phyloP scores from a whole-genome alignment of 2,888 invertebrate species.

The Physocephala rufipes region DNA sequence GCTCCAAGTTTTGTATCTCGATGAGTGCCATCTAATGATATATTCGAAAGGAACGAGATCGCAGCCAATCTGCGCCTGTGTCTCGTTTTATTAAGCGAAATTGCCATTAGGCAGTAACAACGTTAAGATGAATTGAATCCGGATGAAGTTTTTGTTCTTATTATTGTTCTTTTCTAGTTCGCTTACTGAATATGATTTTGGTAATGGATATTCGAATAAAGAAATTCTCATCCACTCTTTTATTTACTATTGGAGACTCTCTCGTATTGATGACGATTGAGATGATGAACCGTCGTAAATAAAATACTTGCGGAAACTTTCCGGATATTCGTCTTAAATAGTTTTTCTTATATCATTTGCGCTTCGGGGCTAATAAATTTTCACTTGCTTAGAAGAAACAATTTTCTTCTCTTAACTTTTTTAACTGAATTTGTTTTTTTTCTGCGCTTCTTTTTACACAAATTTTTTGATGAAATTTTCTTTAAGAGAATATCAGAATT shows the following conservation, averaged over 20 bases:
- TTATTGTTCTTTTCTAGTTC: neutral
- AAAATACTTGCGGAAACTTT: too few relatives aligned
- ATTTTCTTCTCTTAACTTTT: too few relatives aligned
- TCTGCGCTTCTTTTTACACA: too few relatives aligned
- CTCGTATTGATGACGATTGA: neutral
- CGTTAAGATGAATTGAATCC: slow-evolving; percentile 31
- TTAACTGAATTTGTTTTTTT: too few relatives aligned
- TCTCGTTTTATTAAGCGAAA: slow-evolving; percentile 69
- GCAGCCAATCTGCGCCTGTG: slow-evolving; percentile 90
- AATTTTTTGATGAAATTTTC: too few relatives aligned
- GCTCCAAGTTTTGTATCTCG: slow-evolving; percentile 74
- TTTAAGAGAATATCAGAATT: too few relatives aligned
- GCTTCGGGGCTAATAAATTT: too few relatives aligned
- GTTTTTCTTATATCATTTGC: too few relatives aligned
- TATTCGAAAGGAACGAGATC: slow-evolving; percentile 92
- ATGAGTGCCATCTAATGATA: slow-evolving; percentile 91
- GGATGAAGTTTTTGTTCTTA: slow-evolving; percentile 12
- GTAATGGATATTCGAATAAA: neutral
- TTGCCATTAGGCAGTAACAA: slow-evolving; percentile 65
- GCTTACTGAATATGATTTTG: too few relatives aligned
- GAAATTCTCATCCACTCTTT: neutral
- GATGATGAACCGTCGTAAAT: neutral
- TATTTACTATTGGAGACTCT: neutral
- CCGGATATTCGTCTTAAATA: too few relatives aligned
- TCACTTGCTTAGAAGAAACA: too few relatives aligned